Conservation (phyloP, 2,888 invertebrate species). For the Julus scanicus region DNA sequence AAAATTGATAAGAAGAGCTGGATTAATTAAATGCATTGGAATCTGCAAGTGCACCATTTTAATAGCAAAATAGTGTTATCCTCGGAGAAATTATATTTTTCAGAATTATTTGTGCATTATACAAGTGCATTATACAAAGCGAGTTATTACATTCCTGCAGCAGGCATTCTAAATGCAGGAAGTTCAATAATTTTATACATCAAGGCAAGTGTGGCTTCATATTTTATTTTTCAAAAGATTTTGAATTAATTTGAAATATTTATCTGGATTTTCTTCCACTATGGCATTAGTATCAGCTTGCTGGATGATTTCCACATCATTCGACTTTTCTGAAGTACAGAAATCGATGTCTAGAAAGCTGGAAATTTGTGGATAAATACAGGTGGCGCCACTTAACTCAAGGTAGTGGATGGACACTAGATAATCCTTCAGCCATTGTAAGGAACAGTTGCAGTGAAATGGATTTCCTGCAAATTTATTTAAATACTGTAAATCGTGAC, state of each 20-base stretch:
- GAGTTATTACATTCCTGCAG: no score
- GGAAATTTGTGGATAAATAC: not conserved
- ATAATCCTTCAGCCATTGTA: slow-evolving; percentile 44
- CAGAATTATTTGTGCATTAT: no score
- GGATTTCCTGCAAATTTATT: not conserved
- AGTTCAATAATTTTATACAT: no score
- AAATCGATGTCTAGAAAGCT: not conserved
- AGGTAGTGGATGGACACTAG: not conserved
- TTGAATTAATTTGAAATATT: not conserved
- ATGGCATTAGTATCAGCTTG: not conserved
- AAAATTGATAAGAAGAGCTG: no score
- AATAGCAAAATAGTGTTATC: no score
- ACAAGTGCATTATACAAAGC: no score
- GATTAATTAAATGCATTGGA: no score
- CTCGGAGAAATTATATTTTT: no score
- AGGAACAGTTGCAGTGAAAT: slow-evolving; percentile 30
- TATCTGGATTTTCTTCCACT: not conserved
- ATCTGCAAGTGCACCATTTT: no score
- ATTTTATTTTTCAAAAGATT: not conserved
- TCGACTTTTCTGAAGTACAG: not conserved
- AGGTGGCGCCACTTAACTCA: slow-evolving; percentile 22
- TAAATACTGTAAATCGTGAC: no score
- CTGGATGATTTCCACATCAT: not conserved
- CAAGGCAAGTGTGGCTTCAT: no score
- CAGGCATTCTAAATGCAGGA: no score